phyloP scores from a whole-genome alignment of 2,888 invertebrate genomes.

The Scrobipalpa costella region DNA sequence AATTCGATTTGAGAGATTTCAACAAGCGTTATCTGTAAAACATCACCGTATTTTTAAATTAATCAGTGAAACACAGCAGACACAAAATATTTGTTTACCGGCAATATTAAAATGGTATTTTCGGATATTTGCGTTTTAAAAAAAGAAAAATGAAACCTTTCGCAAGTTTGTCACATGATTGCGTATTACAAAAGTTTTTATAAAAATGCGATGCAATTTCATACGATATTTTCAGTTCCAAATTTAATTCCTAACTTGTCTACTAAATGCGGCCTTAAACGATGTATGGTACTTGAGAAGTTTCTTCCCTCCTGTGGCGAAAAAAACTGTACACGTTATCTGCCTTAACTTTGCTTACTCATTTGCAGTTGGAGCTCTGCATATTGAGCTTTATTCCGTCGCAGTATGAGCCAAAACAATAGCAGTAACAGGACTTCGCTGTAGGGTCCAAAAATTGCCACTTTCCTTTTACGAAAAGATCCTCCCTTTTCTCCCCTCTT shows the following conservation, averaged over 20 bases:
- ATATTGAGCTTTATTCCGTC: slow-evolving; percentile 38
- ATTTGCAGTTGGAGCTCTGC: slow-evolving; percentile 26
- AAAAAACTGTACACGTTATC: slow-evolving; percentile 55
- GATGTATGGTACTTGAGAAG: slow-evolving; percentile 54
- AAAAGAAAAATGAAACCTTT: no score
- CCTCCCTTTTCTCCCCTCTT: slow-evolving; percentile 56
- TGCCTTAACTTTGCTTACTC: slow-evolving; percentile 48
- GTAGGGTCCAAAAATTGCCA: slow-evolving; percentile 68
- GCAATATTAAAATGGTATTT: background rate
- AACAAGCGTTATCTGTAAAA: no score
- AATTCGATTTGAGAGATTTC: no score
- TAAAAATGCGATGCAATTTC: slow-evolving; percentile 12
- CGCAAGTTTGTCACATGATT: background rate
- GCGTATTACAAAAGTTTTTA: slow-evolving; percentile 10
- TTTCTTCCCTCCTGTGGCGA: slow-evolving; percentile 45
- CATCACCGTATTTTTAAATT: no score
- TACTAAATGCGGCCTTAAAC: slow-evolving; percentile 37
- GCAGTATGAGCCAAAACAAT: slow-evolving; percentile 36
- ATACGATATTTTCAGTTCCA: slow-evolving; percentile 10
- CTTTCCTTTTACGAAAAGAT: slow-evolving; percentile 49
- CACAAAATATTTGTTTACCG: background rate
- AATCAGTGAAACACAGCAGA: background rate
- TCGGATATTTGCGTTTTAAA: no score
- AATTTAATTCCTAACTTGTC: slow-evolving; percentile 26
- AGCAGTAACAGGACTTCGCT: slow-evolving; percentile 45